phyloP scores from a whole-genome alignment of 2,888 invertebrate species.

The Phortica magna region DNA sequence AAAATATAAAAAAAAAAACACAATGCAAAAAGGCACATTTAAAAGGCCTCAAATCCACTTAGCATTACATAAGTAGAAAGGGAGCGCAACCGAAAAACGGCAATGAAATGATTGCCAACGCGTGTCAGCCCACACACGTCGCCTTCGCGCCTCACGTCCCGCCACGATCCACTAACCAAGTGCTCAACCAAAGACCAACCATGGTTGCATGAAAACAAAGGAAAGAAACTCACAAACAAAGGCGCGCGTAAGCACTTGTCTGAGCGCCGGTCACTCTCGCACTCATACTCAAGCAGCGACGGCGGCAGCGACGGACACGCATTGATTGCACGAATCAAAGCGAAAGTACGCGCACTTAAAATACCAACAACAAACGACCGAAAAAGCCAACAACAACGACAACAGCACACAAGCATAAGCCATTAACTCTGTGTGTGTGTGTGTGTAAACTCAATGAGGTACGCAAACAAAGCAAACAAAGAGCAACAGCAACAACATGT shows the following conservation, averaged over 20 bases:
- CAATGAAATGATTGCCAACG: slow-evolving; percentile 5
- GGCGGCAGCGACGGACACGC: slow-evolving; percentile 53
- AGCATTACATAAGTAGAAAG: neutral
- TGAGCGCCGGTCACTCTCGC: no score
- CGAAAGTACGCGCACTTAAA: slow-evolving; percentile 72
- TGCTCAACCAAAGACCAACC: neutral
- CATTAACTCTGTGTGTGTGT: neutral
- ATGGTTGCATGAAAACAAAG: neutral
- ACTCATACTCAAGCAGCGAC: slow-evolving; percentile 45
- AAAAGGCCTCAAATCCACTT: slow-evolving; percentile 2
- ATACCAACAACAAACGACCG: slow-evolving; percentile 60
- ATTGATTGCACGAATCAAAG: slow-evolving; percentile 74
- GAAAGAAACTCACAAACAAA: neutral
- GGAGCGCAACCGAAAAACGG: neutral
- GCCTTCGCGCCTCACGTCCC: no score
- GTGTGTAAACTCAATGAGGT: neutral
- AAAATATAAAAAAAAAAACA: neutral
- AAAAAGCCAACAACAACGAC: neutral
- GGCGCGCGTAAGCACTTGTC: no score
- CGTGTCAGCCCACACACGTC: slow-evolving; percentile 8
- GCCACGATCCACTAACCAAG: no score
- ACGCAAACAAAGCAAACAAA: neutral
- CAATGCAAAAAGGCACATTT: neutral
- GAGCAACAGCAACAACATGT: slow-evolving; percentile 54
- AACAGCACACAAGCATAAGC: neutral